Base-by-base conservation (phyloP, 2,888 invertebrate genomes). In the Prostheceraeus crozeri region DNA sequence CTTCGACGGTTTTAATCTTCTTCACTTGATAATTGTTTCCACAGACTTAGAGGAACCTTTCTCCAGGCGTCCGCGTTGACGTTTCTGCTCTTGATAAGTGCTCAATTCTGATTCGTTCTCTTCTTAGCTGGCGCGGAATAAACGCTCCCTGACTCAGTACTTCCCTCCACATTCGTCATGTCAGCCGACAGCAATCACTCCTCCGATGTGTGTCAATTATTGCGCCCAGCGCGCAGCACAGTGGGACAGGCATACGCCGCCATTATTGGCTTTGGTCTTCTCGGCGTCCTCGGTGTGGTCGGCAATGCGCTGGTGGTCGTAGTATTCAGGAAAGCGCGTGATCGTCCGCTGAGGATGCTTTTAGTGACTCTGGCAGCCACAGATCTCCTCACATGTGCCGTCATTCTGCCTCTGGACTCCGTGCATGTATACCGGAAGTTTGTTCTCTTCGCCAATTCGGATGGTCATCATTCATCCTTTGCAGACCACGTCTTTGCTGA, bases 401-500 rank as follows among this genome's bases (percentile, higher is more conserved):
- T 45, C 16, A 35, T 55, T n/a, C 31, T 55, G 14, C 56, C 56
- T 16, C 21, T 46, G 40, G 56, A 55, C 19, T n/a, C 45, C 4
- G 16, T 45, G 16, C 56, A 40, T 6, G 21, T 45, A 23, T 45
- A 28, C n/a, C 31, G 21, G 21, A 55, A 55, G 16, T n/a, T n/a
- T n/a, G n/a, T n/a, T n/a, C n/a, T 46, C 36, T 23, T 48, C 14
- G 48, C 28, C 48, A 6, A 25, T 8, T 28, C 23, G n/a, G 14
- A 48, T 10, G 25, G 25, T 30, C 48, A 48, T 19, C 48, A 16
- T 4, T n/a, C n/a, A n/a, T n/a, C n/a, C n/a, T n/a, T n/a, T n/a
- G n/a, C n/a, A n/a, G 48, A 48, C 48, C 48, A 48, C 25, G 28
- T 48, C 14, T 48, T 48, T 48, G 48, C 48, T 14, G 48, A 48